A percentile compares a stretch with the other conserved stretches of the same genome.
phyloP scores from a whole-genome alignment of 2,888 invertebrate species.

The Acronicta leporina region DNA sequence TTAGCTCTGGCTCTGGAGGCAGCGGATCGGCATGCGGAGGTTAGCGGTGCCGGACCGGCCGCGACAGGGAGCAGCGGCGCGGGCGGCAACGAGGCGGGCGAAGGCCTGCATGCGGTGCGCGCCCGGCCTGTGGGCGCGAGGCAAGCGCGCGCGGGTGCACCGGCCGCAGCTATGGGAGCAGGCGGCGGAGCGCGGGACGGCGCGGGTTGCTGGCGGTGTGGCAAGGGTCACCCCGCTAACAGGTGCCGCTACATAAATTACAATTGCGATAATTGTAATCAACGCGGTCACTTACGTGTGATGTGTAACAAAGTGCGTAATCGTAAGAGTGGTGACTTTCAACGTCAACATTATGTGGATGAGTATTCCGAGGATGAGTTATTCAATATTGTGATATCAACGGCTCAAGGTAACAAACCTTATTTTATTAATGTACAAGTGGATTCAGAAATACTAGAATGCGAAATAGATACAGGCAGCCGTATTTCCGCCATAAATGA shows the following conservation, averaged over 20 bases:
- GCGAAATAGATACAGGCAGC: neutral
- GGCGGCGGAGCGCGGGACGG: constrained; percentile 12
- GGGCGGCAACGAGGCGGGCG: constrained; percentile 10
- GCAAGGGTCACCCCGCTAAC: constrained; percentile 43
- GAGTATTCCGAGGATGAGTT: constrained; percentile 7
- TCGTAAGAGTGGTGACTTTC: neutral
- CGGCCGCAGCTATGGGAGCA: constrained; percentile 6
- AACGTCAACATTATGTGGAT: constrained; percentile 22
- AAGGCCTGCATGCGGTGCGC: neutral
- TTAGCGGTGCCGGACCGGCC: constrained; percentile 36
- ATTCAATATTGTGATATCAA: neutral
- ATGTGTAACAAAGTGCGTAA: constrained; percentile 47
- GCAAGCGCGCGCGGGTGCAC: constrained; percentile 13
- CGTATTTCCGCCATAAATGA: constrained; percentile 35
- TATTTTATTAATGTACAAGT: neutral
- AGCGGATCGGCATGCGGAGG: constrained; percentile 50
- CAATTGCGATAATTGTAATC: constrained; percentile 51
- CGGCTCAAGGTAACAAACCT: neutral
- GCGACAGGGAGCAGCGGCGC: constrained; percentile 21
- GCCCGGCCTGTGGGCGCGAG: neutral
- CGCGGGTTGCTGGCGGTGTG: constrained; percentile 41
- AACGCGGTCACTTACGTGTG: constrained; percentile 48
- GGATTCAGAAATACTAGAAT: neutral
- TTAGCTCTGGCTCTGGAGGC: constrained; percentile 43
- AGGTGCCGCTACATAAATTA: constrained; percentile 49